Evolutionary conservation across 2,797 vertebrate genomes (phyloP).

Genomic region (Acridotheres tristis): DNA sequence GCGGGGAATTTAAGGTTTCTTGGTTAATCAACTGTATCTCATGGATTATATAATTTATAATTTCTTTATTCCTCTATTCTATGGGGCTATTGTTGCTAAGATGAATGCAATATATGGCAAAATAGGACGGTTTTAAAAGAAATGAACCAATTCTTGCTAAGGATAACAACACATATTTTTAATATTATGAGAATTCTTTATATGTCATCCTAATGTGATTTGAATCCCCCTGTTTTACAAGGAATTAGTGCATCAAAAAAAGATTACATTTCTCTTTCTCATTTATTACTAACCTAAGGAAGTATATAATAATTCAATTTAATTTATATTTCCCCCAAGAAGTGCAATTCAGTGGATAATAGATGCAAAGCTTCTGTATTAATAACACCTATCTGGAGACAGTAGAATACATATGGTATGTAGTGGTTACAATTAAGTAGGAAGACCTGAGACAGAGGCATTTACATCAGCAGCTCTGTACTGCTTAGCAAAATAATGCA

Average conservation of each 20-base stretch:
- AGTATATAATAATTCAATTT: conserved; percentile 49
- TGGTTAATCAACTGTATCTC: neutral
- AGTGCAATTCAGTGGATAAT: conserved; percentile 34
- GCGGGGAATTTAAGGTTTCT: neutral
- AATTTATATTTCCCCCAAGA: conserved; percentile 57
- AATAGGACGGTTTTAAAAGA: neutral
- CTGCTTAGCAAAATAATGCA: conserved; percentile 30
- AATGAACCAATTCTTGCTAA: neutral
- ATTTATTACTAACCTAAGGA: conserved; percentile 43
- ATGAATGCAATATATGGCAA: neutral
- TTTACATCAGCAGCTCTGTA: conserved; percentile 23
- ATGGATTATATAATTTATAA: neutral
- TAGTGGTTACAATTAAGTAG: conserved; percentile 23
- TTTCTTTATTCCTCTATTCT: neutral
- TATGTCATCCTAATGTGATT: neutral
- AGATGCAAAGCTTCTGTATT: neutral
- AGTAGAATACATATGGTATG: neutral
- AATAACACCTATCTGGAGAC: conserved; percentile 35
- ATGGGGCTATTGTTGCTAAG: neutral
- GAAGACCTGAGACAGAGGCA: conserved; percentile 27
- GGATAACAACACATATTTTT: neutral
- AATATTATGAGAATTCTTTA: conserved; percentile 2
- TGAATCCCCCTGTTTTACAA: conserved; percentile 44
- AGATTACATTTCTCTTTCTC: conserved; percentile 28
- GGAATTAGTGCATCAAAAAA: conserved; percentile 29